These are phyloP conservation scores for Ophraella communa DNA, from an alignment of 2,888 invertebrate species.

Conservation along the genomic window DNA sequence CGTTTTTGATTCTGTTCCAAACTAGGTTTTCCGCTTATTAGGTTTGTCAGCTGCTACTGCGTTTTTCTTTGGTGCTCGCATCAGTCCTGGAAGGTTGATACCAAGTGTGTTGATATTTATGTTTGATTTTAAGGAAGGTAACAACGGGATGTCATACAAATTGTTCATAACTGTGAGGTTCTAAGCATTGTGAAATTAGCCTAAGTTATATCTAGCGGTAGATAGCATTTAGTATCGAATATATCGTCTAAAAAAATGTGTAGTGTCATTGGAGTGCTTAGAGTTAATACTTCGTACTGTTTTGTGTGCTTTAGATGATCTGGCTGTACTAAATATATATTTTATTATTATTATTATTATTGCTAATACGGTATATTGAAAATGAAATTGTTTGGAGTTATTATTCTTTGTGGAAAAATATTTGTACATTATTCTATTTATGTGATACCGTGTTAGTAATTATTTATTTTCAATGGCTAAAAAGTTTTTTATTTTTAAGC, in stretches of 20 bases:
- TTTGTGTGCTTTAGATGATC: not conserved
- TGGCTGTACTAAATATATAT: not conserved
- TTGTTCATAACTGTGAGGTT: conserved; percentile 39
- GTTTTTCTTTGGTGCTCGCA: too few relatives aligned
- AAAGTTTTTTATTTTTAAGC: conserved; percentile 27
- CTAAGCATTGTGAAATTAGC: conserved; percentile 56
- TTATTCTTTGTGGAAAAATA: too few relatives aligned
- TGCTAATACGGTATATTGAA: too few relatives aligned
- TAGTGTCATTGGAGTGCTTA: conserved; percentile 60
- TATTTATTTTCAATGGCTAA: not conserved
- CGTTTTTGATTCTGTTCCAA: too few relatives aligned
- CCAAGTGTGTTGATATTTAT: conserved; percentile 38
- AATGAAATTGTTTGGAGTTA: too few relatives aligned
- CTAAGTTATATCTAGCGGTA: conserved; percentile 59
- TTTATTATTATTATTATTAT: too few relatives aligned
- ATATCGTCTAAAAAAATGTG: conserved; percentile 58
- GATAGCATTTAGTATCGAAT: conserved; percentile 59
- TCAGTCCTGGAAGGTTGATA: too few relatives aligned
- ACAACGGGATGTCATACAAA: conserved; percentile 19
- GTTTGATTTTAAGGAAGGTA: conserved; percentile 40
- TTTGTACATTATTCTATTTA: too few relatives aligned
- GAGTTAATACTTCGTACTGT: conserved; percentile 44
- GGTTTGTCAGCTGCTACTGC: too few relatives aligned
- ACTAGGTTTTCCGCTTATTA: too few relatives aligned
- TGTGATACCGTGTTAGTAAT: not conserved